Percentiles rank a stretch among this genome's conserved stretches.
Evolutionary conservation across 2,888 invertebrate genomes (phyloP).

Genomic region (Epiblema foenella): DNA sequence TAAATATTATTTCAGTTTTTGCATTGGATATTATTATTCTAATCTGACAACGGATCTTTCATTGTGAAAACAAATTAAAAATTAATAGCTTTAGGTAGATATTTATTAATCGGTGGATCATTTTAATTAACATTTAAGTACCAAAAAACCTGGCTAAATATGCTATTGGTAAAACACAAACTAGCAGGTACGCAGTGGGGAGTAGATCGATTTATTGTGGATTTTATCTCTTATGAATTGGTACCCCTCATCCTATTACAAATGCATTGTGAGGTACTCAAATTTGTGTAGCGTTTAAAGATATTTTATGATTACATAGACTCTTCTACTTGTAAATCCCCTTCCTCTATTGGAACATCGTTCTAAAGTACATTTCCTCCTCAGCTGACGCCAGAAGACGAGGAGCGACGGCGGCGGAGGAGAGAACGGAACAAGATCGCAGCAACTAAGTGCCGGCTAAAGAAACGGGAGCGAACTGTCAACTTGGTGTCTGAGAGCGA

Average conservation of each 20-base stretch:
- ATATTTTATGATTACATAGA: no score
- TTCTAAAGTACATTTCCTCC: slow-evolving; percentile 45
- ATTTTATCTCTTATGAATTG: no score
- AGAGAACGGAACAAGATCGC: slow-evolving; percentile 97
- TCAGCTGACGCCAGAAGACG: slow-evolving; percentile 95
- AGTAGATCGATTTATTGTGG: no score
- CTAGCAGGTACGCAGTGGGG: no score
- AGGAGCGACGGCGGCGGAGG: slow-evolving; percentile 92
- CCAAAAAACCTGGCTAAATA: no score
- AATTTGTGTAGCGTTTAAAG: no score
- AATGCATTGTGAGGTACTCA: no score
- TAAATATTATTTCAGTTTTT: not conserved
- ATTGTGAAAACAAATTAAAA: not conserved
- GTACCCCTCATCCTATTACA: no score
- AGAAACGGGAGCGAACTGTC: slow-evolving; percentile 95
- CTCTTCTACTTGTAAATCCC: not conserved
- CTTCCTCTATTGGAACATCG: not conserved
- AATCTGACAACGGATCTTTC: slow-evolving; percentile 9
- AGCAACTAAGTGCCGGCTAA: slow-evolving; percentile 96
- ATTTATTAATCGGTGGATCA: not conserved
- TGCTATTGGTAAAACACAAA: no score
- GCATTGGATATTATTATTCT: slow-evolving; percentile 19
- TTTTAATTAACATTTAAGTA: not conserved
- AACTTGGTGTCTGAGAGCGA: slow-evolving; percentile 95
- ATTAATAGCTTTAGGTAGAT: not conserved